Base-by-base conservation (phyloP, 2,888 invertebrate genomes). In the Pharmacophagus antenor region DNA sequence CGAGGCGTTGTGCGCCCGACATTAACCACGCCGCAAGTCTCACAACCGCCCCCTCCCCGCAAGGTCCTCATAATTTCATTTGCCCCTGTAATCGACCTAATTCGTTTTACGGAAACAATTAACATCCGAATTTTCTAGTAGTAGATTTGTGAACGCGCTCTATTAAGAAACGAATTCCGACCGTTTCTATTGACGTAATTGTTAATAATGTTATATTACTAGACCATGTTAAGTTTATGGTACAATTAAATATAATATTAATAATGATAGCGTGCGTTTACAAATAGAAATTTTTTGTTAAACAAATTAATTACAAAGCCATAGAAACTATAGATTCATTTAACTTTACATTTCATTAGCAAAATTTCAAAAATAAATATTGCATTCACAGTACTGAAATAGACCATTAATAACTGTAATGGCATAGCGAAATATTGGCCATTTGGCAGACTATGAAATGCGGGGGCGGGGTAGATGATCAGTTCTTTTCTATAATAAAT, bases 1-100 rank as follows among this genome's bases (percentile, higher is more conserved):
- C 86, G 82, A 80, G 80, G 83, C 87, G 86, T 85, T 78, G 76
- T 90, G 88, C 73, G 86, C 74, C 80, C 85, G 73, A 80, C 86
- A 71, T 88, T 85, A 86, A 84, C 74, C 67, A 69, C 80, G 80
- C 79, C 80, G 79, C 81, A 77, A 79, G 79, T 71, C 71, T 76
- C 69, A 74, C 68, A 75, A 70, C 76, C 67, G 79, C 82, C 80
- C 80, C 76, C 79, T 80, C 76, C 72, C 73, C 74, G 70, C 71
- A 66, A 62, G 69, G 69, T 67, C 65, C 76, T 75, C 77, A 79
- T 79, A 82, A 84, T 85, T 85, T 84, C 84, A 20, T 80, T 80
- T 82, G 80, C 77, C 79, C 72, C 77, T 77, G 80, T 79, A 76
- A 82, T 82, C 85, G 88, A 88, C 85, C 87, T 75, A 82, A 72